Base-by-base conservation (phyloP, 2,888 invertebrate species). In the Drosophila borealis region DNA sequence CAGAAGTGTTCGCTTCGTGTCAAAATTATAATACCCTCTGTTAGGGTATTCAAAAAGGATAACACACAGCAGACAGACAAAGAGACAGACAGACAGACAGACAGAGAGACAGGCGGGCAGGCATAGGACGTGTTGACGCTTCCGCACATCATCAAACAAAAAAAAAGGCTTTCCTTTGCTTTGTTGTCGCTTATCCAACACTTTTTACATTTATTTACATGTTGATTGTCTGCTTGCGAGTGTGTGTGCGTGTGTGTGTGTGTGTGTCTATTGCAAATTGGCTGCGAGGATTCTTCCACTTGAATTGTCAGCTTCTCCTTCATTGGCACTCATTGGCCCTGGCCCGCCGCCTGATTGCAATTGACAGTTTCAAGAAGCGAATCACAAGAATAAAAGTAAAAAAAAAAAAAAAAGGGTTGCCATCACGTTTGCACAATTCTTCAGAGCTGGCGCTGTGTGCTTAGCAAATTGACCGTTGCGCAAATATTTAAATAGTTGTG, bases 171-270 rank as follows among this genome's bases (percentile, higher is more conserved):
- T 81, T 74, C 74, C 66, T 62, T 51, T 74, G 62, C 69, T 78
- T 75, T 78, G 74, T 76, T 76, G 64, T 69, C 69, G 42, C 45
- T 55, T 53, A 64, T 66, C 46, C 79, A 63, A 72, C 64, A 78
- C 73, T 85, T 86, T 82, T 83, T 78, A 80, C 83, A 84, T 89
- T 90, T 89, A 84, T 81, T 89, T 80, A 89, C 90, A 90, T 82
- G 84, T 75, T 81, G 74, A 74, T 73, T 74, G 57, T 71, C 34
- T 19, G 25, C 25, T 8, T 44, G 3, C n/a, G 1, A 34, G 37
- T 19, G 46, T 34, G 33, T 49, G 29, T 14, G 29, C 21, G 29
- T 42, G 53, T 37, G 44, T 36, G 54, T 33, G 63, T 66, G 59
- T 42, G 49, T 67, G 71, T 57, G 65, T 80, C 82, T 79, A 60